Percentiles rank a stretch among this genome's conserved stretches.
These are phyloP conservation scores for Drosophila hawaiiensis DNA, from an alignment of 2,888 invertebrate species.

Conservation along the genomic window DNA sequence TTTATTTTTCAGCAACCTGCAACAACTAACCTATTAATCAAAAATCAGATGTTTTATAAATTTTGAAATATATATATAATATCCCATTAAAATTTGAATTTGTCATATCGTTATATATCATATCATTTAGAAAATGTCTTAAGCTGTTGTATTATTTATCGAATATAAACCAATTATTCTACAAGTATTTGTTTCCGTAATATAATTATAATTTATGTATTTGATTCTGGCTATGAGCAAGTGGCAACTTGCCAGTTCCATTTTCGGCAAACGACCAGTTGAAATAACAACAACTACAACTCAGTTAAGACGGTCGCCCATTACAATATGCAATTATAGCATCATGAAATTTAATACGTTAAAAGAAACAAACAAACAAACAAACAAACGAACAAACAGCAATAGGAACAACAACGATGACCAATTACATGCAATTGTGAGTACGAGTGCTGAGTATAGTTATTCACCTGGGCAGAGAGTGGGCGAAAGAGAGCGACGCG, in stretches of 20 bases:
- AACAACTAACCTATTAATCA: neutral
- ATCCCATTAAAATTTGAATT: neutral
- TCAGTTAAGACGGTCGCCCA: conserved; percentile 44
- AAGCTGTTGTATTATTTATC: neutral
- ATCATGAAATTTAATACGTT: conserved; percentile 75
- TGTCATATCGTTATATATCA: no score
- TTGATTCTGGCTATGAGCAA: conserved; percentile 26
- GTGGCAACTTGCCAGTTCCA: conserved; percentile 41
- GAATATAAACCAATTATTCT: neutral
- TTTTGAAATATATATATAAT: neutral
- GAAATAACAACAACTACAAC: conserved; percentile 23
- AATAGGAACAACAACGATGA: conserved; percentile 26
- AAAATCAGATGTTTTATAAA: neutral
- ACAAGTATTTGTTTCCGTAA: conserved; percentile 27
- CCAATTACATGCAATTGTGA: conserved; percentile 73
- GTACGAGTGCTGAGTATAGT: conserved; percentile 39
- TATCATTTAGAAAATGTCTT: neutral
- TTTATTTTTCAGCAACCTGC: neutral
- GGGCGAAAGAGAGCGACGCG: conserved; percentile 43
- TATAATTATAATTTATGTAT: conserved; percentile 25
- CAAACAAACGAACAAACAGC: conserved; percentile 49
- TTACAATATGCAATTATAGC: conserved; percentile 75
- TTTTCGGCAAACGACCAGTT: conserved; percentile 43
- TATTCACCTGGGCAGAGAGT: conserved; percentile 52
- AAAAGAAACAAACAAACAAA: conserved; percentile 65